A percentile compares a stretch with the other conserved stretches of the same genome.
phyloP scores from a whole-genome alignment of 2,113 vertebrate species.

The Zapus hudsonius region DNA sequence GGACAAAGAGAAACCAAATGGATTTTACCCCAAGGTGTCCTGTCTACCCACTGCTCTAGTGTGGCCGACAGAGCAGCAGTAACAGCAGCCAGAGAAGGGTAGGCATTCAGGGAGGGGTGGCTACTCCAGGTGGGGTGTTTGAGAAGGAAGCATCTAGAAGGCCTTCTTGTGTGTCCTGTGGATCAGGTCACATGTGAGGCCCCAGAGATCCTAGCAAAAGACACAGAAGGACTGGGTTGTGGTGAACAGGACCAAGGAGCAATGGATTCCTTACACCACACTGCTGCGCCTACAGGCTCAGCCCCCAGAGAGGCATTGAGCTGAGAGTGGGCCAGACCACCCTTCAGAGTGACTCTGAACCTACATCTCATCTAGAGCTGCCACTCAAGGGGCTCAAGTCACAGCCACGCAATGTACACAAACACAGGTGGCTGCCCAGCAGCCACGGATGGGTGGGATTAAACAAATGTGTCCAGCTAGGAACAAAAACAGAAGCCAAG shows the following conservation, averaged over 20 bases:
- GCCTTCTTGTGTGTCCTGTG: accelerated
- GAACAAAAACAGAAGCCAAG: not conserved
- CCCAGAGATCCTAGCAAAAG: not conserved
- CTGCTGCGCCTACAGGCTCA: not conserved
- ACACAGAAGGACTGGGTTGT: not conserved
- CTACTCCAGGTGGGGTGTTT: not conserved
- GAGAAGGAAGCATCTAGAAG: not conserved
- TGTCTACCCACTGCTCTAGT: not conserved
- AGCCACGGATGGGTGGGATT: not conserved
- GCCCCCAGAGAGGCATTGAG: not conserved
- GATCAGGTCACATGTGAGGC: not conserved
- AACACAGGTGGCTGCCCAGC: not conserved
- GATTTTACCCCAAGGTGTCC: accelerated
- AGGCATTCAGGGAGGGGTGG: not conserved
- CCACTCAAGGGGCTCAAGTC: not conserved
- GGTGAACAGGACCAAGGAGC: too few relatives aligned
- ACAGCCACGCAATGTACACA: not conserved
- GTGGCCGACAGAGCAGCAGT: not conserved
- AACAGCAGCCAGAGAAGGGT: accelerated
- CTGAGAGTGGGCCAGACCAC: not conserved
- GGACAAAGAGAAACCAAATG: accelerated
- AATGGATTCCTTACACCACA: not conserved
- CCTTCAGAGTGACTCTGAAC: not conserved
- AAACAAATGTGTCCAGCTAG: not conserved
- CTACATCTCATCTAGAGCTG: not conserved